Conservation (phyloP, 2,113 vertebrate species). For the Misgurnus mizolepis region DNA sequence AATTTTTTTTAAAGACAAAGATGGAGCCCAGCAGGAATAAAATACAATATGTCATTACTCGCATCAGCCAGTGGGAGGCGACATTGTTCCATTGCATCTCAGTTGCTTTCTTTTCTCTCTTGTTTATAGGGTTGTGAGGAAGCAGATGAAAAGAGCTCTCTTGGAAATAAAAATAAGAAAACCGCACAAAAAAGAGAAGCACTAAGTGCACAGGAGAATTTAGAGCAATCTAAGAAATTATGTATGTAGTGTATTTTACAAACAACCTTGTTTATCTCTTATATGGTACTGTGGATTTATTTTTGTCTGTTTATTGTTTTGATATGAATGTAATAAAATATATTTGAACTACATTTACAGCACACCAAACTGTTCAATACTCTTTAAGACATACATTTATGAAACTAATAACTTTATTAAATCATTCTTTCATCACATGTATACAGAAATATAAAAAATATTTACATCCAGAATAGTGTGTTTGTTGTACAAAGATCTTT, state of each 20-base stretch:
- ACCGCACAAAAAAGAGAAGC: slow-evolving; percentile 64
- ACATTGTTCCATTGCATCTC: slow-evolving; percentile 19
- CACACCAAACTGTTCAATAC: slow-evolving; percentile 22
- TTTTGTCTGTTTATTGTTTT: background rate
- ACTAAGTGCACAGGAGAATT: slow-evolving; percentile 44
- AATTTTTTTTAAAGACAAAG: too few relatives aligned
- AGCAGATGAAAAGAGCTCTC: slow-evolving; percentile 48
- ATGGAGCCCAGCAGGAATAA: background rate
- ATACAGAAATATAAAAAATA: slow-evolving; percentile 73
- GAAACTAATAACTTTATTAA: slow-evolving; percentile 75
- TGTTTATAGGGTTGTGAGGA: slow-evolving; percentile 58
- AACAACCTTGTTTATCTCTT: slow-evolving; percentile 5
- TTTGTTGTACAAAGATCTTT: slow-evolving; percentile 69
- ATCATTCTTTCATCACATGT: slow-evolving; percentile 70
- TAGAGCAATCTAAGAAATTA: slow-evolving; percentile 62
- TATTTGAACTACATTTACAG: background rate
- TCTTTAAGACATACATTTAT: slow-evolving; percentile 50
- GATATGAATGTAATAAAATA: background rate
- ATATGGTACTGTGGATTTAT: background rate
- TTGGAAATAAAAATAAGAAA: slow-evolving; percentile 47
- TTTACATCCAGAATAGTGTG: slow-evolving; percentile 78
- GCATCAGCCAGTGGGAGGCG: slow-evolving; percentile 52
- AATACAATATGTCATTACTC: background rate
- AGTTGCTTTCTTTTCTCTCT: background rate
- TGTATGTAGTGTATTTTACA: slow-evolving; percentile 53